These are phyloP conservation scores for Reticulitermes speratus DNA, from an alignment of 1,140 invertebrate species.

Conservation along the genomic window DNA sequence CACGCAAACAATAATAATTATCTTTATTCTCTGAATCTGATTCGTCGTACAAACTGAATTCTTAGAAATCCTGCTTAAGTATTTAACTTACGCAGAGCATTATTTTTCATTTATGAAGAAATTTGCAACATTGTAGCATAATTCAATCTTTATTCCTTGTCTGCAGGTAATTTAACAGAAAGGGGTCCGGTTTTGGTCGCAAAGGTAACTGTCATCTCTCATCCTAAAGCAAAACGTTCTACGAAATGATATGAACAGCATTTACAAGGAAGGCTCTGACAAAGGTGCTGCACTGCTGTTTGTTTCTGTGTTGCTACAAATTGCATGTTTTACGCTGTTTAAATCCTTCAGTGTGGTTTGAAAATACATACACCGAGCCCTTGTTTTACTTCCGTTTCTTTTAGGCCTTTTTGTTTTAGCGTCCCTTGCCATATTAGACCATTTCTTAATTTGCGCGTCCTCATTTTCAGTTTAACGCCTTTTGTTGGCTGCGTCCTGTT, in stretches of 20 bases:
- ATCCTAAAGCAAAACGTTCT: too few species aligned
- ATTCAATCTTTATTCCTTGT: neutral
- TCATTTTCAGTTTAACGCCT: too few species aligned
- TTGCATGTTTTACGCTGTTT: neutral
- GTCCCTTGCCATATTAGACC: too few species aligned
- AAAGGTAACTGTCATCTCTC: neutral
- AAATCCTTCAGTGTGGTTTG: neutral
- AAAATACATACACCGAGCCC: neutral
- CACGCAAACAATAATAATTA: neutral
- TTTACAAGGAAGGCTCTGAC: neutral
- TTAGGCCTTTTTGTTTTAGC: too few species aligned
- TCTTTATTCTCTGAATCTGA: neutral
- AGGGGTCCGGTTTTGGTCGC: neutral
- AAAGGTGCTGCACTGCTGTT: neutral
- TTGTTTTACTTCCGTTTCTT: too few species aligned
- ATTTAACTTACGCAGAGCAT: neutral
- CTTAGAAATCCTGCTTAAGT: neutral
- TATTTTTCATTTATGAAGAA: neutral
- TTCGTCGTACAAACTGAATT: neutral
- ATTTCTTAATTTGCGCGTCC: too few species aligned
- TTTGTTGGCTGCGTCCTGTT: too few species aligned
- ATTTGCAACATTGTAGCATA: neutral
- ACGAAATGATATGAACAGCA: neutral
- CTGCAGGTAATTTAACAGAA: neutral
- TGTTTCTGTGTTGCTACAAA: neutral